Conservation (phyloP, 2,797 vertebrate genomes). For the Cebuella pygmaea region DNA sequence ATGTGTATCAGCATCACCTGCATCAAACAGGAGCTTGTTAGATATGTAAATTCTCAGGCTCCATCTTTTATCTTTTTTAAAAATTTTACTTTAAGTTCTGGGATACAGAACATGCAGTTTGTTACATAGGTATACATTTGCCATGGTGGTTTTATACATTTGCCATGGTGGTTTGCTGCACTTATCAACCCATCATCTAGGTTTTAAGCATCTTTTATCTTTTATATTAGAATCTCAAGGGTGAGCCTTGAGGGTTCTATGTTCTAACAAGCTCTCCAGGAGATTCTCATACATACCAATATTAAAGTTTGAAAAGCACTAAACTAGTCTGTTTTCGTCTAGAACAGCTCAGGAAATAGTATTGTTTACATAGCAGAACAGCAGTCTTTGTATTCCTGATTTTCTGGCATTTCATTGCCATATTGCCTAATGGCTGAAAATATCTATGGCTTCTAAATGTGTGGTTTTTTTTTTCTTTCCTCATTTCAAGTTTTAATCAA, state of each 20-base stretch:
- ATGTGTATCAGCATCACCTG: neutral
- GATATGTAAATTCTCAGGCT: neutral
- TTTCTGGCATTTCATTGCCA: neutral
- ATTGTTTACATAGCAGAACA: neutral
- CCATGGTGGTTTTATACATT: no score
- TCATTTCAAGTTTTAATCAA: no score
- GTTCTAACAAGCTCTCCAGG: neutral
- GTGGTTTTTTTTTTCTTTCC: neutral
- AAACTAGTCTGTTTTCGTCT: neutral
- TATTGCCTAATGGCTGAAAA: neutral
- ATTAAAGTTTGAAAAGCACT: neutral
- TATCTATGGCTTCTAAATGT: neutral
- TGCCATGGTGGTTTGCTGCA: no score
- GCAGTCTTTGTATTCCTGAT: neutral
- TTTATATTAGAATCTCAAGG: no score
- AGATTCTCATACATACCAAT: no score
- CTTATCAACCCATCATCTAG: no score
- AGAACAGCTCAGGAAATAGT: neutral
- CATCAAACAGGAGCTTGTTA: neutral
- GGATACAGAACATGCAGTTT: no score
- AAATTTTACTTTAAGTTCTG: no score
- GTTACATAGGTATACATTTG: no score
- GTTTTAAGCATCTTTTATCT: no score
- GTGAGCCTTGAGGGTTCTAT: neutral
- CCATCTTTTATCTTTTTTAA: no score